Evolutionary conservation across 2,797 vertebrate genomes (phyloP).

Genomic region (Emydoidea blandingii): DNA sequence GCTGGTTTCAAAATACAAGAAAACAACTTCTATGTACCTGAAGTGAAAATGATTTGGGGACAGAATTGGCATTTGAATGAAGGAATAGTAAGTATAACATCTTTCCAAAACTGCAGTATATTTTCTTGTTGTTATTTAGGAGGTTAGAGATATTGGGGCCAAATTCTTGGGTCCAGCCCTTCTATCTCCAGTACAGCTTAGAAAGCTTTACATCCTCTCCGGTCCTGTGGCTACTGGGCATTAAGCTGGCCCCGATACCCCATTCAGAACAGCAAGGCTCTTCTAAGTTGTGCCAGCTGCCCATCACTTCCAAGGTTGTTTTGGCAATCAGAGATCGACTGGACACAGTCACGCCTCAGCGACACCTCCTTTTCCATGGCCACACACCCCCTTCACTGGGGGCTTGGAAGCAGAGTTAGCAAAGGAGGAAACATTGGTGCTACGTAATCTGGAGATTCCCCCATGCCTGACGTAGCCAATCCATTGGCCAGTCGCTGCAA

Average conservation of each 20-base stretch:
- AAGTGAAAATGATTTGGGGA: accelerated
- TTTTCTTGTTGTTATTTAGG: neutral
- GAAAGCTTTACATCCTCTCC: neutral
- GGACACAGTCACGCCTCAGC: neutral
- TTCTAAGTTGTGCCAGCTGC: neutral
- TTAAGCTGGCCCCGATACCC: neutral
- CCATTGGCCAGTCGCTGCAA: too few relatives aligned
- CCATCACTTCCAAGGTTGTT: neutral
- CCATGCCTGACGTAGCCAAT: too few relatives aligned
- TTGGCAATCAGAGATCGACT: neutral
- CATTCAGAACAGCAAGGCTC: neutral
- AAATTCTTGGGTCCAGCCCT: neutral
- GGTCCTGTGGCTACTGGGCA: neutral
- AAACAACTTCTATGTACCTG: constrained; percentile 59
- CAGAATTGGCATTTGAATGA: accelerated
- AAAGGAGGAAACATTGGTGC: too few relatives aligned
- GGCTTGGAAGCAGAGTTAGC: too few relatives aligned
- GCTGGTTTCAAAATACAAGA: constrained; percentile 52
- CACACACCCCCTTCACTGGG: too few relatives aligned
- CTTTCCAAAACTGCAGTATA: neutral
- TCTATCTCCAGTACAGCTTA: neutral
- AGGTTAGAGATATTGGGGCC: neutral
- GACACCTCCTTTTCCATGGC: neutral
- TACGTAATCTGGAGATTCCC: too few relatives aligned
- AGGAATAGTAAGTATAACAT: constrained; percentile 23